Evolutionary conservation across 2,888 invertebrate genomes (phyloP).

Genomic region (Proisotoma minuta): DNA sequence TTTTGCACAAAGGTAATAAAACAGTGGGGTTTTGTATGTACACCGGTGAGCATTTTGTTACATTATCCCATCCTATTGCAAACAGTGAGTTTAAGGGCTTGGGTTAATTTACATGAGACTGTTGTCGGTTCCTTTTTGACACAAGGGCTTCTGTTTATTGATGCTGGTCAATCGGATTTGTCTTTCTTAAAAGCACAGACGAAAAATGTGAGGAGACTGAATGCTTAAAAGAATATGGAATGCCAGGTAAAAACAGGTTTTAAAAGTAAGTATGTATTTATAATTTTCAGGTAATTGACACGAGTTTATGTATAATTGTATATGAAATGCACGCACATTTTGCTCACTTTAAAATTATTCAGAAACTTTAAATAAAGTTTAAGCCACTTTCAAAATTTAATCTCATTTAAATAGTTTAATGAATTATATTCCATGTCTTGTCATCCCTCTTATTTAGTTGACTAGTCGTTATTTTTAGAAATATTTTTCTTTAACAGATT

Average conservation of each 20-base stretch:
- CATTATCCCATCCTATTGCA: too few relatives aligned
- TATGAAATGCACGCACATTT: background rate
- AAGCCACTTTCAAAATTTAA: background rate
- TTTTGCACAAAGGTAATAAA: slow-evolving; percentile 8
- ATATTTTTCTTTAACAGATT: background rate
- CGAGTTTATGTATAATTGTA: background rate
- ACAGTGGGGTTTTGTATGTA: background rate
- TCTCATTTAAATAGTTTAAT: background rate
- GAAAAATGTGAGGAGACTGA: background rate
- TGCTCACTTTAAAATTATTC: background rate
- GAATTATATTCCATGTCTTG: too few relatives aligned
- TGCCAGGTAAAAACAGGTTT: background rate
- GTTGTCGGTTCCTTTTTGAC: too few relatives aligned
- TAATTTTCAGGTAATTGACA: slow-evolving; percentile 4
- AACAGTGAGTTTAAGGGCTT: too few relatives aligned
- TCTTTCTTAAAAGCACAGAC: background rate
- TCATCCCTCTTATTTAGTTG: background rate
- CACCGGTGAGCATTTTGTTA: slow-evolving; percentile 1
- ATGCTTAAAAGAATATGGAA: background rate
- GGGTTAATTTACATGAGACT: too few relatives aligned
- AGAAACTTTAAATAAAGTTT: background rate
- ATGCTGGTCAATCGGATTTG: too few relatives aligned
- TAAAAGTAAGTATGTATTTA: background rate
- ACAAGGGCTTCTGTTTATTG: too few relatives aligned
- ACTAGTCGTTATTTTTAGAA: background rate